Percentiles rank a stretch among this genome's conserved stretches.
phyloP scores from a whole-genome alignment of 2,888 invertebrate species.

The Itoplectis maculator region DNA sequence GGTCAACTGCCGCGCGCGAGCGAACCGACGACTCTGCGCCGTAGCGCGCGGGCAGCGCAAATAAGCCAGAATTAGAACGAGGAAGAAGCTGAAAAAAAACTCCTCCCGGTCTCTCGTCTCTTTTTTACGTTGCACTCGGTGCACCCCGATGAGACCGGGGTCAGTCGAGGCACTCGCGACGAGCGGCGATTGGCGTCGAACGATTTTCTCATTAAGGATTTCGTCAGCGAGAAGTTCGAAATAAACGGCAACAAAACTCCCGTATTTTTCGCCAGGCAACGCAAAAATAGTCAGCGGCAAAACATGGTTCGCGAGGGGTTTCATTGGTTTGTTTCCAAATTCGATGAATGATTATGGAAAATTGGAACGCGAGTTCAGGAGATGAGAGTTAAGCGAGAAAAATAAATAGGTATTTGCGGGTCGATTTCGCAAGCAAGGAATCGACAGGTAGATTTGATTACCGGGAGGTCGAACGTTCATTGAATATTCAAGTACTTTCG shows the following conservation, averaged over 20 bases:
- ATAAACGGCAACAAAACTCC: no score
- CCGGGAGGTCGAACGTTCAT: background rate
- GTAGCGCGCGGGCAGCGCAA: background rate
- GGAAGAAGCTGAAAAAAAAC: slow-evolving; percentile 19
- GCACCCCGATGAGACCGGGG: background rate
- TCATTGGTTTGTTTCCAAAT: no score
- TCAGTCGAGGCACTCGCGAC: background rate
- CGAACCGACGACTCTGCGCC: background rate
- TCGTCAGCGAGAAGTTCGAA: no score
- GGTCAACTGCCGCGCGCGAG: slow-evolving; percentile 36
- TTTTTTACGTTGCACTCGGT: background rate
- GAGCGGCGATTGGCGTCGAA: background rate
- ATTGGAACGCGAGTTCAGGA: no score
- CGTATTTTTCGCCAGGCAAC: no score
- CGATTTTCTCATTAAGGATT: background rate
- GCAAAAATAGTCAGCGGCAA: no score
- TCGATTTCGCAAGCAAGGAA: background rate
- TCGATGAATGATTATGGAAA: no score
- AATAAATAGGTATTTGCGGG: background rate
- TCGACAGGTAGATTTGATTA: background rate
- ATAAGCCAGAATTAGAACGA: slow-evolving; percentile 24
- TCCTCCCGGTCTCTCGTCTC: background rate
- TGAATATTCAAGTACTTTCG: no score
- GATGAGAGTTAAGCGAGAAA: background rate
- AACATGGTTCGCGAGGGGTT: no score